Percentiles rank a stretch among this genome's conserved stretches.
Conservation (phyloP, 2,113 vertebrate species). For the Steatornis caripensis region DNA sequence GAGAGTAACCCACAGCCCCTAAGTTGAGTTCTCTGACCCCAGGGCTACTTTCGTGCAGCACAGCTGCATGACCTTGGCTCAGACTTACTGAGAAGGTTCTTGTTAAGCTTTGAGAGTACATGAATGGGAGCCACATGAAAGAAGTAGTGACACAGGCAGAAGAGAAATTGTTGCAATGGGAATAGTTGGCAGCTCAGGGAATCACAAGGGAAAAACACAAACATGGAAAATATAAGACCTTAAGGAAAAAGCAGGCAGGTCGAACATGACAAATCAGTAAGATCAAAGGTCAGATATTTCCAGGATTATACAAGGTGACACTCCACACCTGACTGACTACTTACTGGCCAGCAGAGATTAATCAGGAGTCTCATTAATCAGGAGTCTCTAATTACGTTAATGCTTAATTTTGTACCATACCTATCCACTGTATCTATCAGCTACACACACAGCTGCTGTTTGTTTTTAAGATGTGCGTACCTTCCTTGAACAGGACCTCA, state of each 20-base stretch:
- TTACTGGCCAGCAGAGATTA: background rate
- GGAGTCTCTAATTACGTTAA: background rate
- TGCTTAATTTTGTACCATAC: background rate
- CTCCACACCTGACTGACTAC: background rate
- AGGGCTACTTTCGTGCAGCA: background rate
- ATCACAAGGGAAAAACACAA: background rate
- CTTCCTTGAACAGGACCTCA: background rate
- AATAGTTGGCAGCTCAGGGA: background rate
- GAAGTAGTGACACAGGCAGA: background rate
- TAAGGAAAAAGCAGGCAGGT: background rate
- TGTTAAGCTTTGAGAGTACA: background rate
- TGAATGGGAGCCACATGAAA: background rate
- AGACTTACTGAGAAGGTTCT: background rate
- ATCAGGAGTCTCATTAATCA: background rate
- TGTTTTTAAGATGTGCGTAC: background rate
- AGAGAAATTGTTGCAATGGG: background rate
- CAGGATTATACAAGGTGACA: background rate
- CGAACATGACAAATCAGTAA: accelerated
- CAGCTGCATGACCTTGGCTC: background rate
- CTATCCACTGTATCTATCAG: accelerated
- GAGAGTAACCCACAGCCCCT: background rate
- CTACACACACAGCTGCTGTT: background rate
- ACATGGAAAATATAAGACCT: background rate
- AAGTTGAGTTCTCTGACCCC: background rate
- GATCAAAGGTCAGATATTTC: background rate